Conservation (phyloP, 2,888 invertebrate genomes). For the Standfussiana lucernea region DNA sequence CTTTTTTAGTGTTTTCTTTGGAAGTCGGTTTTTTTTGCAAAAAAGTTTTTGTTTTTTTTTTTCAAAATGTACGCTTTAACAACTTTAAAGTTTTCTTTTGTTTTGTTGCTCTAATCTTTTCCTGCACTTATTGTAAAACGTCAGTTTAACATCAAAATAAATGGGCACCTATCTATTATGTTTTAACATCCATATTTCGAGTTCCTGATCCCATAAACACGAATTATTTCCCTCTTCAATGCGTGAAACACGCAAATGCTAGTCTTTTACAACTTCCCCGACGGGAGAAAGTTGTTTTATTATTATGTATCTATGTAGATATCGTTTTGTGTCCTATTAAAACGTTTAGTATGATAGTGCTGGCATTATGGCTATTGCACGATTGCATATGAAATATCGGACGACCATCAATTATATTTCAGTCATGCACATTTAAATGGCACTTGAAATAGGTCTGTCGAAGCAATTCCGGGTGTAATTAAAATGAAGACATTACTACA, state of each 20-base stretch:
- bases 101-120: constrained; percentile 14
- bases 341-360: constrained; percentile 25
- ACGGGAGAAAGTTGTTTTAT: constrained; percentile 56
- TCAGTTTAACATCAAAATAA: constrained; percentile 12
- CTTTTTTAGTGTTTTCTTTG: no score
- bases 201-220: constrained; percentile 57
- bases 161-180: constrained; percentile 36
- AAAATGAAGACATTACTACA: neutral
- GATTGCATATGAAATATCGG: constrained; percentile 35
- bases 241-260: constrained; percentile 67
- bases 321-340: constrained; percentile 28
- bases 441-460: neutral
- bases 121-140: constrained; percentile 14
- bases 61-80: neutral
- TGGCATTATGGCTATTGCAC: constrained; percentile 16
- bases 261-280: constrained; percentile 58
- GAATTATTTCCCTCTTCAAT: constrained; percentile 59
- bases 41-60: no score
- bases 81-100: neutral
- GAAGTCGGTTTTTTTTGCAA: no score
- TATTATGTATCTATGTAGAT: constrained; percentile 38
- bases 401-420: constrained; percentile 19
- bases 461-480: neutral
- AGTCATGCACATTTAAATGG: constrained; percentile 21
- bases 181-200: constrained; percentile 39